Evolutionary conservation across 2,888 invertebrate species (phyloP), one percentile per base, ranked within the genome.

Genomic region (Bellardia pandia): DNA sequence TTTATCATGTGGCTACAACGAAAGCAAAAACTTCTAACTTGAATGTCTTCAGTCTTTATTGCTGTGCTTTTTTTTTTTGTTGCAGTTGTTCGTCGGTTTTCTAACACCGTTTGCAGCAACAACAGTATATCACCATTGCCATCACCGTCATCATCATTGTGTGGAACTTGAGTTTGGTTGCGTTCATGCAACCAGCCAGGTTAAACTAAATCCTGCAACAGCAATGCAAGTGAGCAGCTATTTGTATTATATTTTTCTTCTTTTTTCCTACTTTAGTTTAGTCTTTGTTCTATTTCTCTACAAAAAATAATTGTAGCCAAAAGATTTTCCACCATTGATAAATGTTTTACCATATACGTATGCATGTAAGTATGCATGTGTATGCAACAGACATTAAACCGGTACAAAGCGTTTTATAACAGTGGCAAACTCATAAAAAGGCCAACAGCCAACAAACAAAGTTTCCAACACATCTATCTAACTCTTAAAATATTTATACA

Each of bases 331-430:
- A 77, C 66, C 84, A 84, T 86, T 86, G 86, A 86, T 86, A 86
- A 84, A 86, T 86, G 80, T 84, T 86, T 84, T 68, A 84, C 62
- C 85, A 87, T 81, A 62, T 68, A 68, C 33, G 62, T 75, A 66
- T 71, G 77, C 60, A 76, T 33, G 37, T 58, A 64, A 33, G 81
- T 74, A 45, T 58, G 58, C 11, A 53, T 37, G 37, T 48, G 16
- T 69, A 51, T 37, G 66, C 40, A 64, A 45, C 64, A 85, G 87
- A 84, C 81, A 81, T 64, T 85, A 66, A 78, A 81, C 56, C 78
- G 78, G 78, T 78, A 87, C 85, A 87, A 87, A 87, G 85, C 81
- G 75, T 78, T 82, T 85, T 87, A 85, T 87, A 78, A 85, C 78
- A 81, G 78, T 78, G 75, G 81, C 81, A 82, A 81, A 82, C 51